Percentiles rank a stretch among this genome's conserved stretches.
phyloP scores from a whole-genome alignment of 1,140 invertebrate genomes.

The Eurosta solidaginis region DNA sequence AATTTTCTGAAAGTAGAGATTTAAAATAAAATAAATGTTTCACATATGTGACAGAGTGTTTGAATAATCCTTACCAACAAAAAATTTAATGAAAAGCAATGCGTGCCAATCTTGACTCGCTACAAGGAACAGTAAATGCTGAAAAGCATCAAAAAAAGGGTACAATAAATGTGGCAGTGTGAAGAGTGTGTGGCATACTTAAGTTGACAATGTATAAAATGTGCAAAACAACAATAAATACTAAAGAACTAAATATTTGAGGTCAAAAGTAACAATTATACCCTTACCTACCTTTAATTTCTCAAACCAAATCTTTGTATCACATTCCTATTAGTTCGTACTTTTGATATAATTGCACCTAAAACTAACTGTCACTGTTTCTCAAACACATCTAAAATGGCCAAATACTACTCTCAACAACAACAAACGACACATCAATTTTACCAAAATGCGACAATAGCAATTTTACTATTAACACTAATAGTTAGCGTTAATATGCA shows the following conservation, averaged over 20 bases:
- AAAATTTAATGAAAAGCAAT: neutral
- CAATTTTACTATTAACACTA: conserved; percentile 1
- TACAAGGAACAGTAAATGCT: neutral
- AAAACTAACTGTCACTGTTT: neutral
- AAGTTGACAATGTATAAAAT: conserved; percentile 1
- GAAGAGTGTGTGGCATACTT: neutral
- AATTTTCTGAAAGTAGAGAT: neutral
- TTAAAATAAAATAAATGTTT: neutral
- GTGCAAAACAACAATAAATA: neutral
- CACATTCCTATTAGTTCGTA: neutral
- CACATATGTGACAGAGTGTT: neutral
- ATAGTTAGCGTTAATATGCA: conserved; percentile 29
- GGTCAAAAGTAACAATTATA: neutral
- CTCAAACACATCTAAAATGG: neutral
- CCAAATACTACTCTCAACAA: neutral
- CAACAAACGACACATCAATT: conserved; percentile 17
- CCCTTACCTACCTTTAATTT: neutral
- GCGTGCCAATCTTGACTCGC: neutral
- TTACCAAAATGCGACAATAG: conserved; percentile 12
- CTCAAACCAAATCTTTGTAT: neutral
- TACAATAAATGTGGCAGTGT: neutral
- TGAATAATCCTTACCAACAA: too few species aligned
- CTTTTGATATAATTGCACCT: neutral
- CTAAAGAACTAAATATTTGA: neutral
- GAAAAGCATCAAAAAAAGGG: neutral